Evolutionary conservation across 2,888 invertebrate species (phyloP), one percentile per base, ranked within the genome.

Genomic region (Pristionchus exspectatus): DNA sequence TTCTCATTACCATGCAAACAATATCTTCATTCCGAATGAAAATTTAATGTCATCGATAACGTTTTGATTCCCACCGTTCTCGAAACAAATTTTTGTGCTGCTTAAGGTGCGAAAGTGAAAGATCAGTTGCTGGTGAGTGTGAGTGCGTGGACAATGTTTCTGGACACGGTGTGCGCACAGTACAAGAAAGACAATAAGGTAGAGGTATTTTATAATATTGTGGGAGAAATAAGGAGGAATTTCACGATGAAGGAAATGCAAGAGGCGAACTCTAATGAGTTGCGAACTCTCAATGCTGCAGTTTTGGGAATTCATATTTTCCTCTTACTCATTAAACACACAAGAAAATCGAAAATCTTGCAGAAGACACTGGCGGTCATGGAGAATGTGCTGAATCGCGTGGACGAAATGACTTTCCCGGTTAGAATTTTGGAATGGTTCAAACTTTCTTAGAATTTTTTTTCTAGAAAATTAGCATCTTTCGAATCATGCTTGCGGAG

Each of bases 31-130:
- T 44, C 9, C 44, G 44, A 9, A 44, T 44, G 44, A 44, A 44
- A 44, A 44, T 44, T n/a, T n/a, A n/a, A n/a, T n/a, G n/a, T n/a
- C n/a, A n/a, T n/a, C n/a, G n/a, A 44, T 9, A 44, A 44, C 44
- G 44, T 44, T 38, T 72, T n/a, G n/a, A n/a, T n/a, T n/a, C n/a
- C n/a, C n/a, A n/a, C n/a, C n/a, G n/a, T n/a, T n/a, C n/a, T n/a
- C n/a, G n/a, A n/a, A n/a, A n/a, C n/a, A n/a, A n/a, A 33, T 24
- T 14, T 33, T 72, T 38, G 24, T 44, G 16, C 44, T 24, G 14
- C n/a, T 92, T 89, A n/a, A 24, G 92, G 92, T 10, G 88, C 91
- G 3, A 74, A 89, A 33, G 88, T 91, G 63, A 91, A 90, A 69
- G 92, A 92, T 66, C 90, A 90, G 56, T 50, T 92, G 69, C 66